Evolutionary conservation across 2,113 vertebrate genomes (phyloP).

Genomic region (Atrichornis clamosus): DNA sequence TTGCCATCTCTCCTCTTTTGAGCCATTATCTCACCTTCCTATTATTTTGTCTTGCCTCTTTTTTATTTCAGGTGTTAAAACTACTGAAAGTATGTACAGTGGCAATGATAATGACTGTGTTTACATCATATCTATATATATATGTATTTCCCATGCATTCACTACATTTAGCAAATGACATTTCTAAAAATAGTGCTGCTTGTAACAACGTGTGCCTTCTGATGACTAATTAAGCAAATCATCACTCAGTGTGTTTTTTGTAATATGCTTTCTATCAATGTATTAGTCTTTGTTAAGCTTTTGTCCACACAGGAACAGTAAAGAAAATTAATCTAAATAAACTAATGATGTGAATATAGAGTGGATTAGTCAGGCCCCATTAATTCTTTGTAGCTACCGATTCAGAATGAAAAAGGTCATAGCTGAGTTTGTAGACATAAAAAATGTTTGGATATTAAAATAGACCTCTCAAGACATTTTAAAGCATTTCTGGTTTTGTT

Average conservation of each 20-base stretch:
- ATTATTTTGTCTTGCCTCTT: background rate
- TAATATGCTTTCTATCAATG: background rate
- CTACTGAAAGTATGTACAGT: background rate
- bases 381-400: background rate
- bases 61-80: background rate
- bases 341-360: background rate
- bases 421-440: background rate
- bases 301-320: background rate
- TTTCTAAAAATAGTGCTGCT: background rate
- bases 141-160: background rate
- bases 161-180: background rate
- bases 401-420: background rate
- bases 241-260: background rate
- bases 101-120: background rate
- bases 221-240: background rate
- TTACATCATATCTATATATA: background rate
- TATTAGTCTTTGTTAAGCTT: background rate
- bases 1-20: background rate
- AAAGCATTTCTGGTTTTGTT: background rate
- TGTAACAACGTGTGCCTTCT: background rate
- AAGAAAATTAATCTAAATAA: background rate
- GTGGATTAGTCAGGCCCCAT: background rate
- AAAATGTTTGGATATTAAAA: background rate
- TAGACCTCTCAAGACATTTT: background rate
- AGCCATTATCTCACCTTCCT: background rate